Evolutionary conservation across 2,797 vertebrate species (phyloP), one percentile per base, ranked within the genome.

Genomic region (Xiphophorus birchmanni): DNA sequence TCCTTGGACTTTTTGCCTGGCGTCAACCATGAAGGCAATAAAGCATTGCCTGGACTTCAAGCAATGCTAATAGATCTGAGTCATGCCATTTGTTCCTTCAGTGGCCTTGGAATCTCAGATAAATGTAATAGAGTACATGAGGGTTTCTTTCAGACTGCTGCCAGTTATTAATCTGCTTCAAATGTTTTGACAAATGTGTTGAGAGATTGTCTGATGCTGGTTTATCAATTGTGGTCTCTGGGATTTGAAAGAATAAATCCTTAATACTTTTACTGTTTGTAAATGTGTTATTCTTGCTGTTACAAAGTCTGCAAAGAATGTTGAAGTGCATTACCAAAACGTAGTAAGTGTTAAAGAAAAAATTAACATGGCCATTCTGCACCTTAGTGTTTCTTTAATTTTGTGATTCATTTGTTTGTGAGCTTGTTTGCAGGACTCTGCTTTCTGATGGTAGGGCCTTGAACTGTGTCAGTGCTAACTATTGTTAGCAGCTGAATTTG

Each of bases 331-430:
- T 78, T 75, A 21, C 54, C 76, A 74, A 74, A 82, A 42, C 78
- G 73, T 79, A 48, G 23, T 86, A 48, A 5, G 5, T 48, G 18
- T 48, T 48, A 5, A 48, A 48, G 15, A 48, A 15, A 48, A 48
- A 48, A 17, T 1, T 5, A 48, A 5, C 5, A 18, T 48, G 17
- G 47, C 5, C 47, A 75, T 73, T 82, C 84, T 86, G 21, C 54
- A 85, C 17, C 0, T 80, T 77, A 12, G 74, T 18, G 71, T 86
- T 85, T 88, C 77, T 82, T 81, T 77, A 84, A 78, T 60, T 56
- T 80, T 42, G 76, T 83, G 89, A 93, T 88, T 75, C 72, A 93
- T 91, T 80, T 75, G 52, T 73, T 52, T 84, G 77, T 72, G 81
- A 86, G 74, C 85, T 81, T 84, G 86, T 54, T 87, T 82, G 85